phyloP scores from a whole-genome alignment of 2,797 vertebrate species.

The Apodemus agrarius region DNA sequence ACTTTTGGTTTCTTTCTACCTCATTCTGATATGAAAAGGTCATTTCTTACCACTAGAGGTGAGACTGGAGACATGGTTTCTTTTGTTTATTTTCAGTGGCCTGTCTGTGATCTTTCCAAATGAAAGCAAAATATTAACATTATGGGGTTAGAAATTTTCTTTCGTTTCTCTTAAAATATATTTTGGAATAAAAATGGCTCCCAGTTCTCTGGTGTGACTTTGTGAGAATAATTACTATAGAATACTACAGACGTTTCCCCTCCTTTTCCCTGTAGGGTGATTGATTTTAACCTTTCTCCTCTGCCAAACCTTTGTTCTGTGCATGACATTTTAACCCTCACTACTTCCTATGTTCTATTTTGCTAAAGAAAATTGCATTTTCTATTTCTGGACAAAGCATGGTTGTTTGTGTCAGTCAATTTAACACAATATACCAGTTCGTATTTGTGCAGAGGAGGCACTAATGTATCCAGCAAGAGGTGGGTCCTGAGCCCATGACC shows the following conservation, averaged over 20 bases:
- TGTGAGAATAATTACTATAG: conserved; percentile 71
- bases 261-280: conserved; percentile 58
- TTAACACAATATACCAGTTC: conserved; percentile 82
- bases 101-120: conserved; percentile 65
- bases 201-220: conserved; percentile 60
- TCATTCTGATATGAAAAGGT: conserved; percentile 68
- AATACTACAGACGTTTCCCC: conserved; percentile 64
- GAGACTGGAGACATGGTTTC: conserved; percentile 49
- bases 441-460: conserved; percentile 82
- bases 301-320: conserved; percentile 81
- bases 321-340: conserved; percentile 81
- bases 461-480: conserved; percentile 81
- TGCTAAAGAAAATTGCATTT: conserved; percentile 84
- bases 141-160: conserved; percentile 32
- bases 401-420: conserved; percentile 84
- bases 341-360: conserved; percentile 81
- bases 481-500: conserved; percentile 72
- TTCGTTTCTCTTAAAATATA: conserved; percentile 49
- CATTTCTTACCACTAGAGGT: conserved; percentile 47
- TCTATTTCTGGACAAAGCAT: conserved; percentile 84
- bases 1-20: conserved; percentile 9
- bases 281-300: conserved; percentile 84
- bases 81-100: conserved; percentile 70
- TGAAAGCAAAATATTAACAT: conserved; percentile 61
- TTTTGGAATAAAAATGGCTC: conserved; percentile 37